Evolutionary conservation across 1,140 invertebrate species (phyloP), one percentile per base, ranked within the genome.

Genomic region (Drosophila sproati): DNA sequence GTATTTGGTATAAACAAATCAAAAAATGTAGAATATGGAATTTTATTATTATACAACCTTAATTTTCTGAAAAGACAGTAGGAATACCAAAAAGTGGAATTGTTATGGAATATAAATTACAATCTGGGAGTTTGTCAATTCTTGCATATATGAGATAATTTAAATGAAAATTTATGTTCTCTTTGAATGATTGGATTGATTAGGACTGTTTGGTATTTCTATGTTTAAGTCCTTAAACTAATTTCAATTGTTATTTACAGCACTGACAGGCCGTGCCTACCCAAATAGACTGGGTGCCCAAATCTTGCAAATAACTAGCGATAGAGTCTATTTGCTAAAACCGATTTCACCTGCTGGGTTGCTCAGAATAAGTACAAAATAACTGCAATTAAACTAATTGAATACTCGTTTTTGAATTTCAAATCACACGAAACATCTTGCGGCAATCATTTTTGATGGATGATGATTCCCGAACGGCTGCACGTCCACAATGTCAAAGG

Each of bases 361-460:
- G 31, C 20, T 28, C n/a, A 64, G 55, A 52, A n/a, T 45, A 12
- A 12, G 8, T n/a, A 31, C 47, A 63, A 62, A 73, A 50, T 69
- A 74, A 45, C 60, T 76, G 80, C 86, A 89, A 89, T 89, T 90
- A 89, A 89, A 85, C 85, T 89, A 89, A 89, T 89, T 89, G 86
- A 89, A 81, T 75, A 55, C 72, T 74, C 67, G 85, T 66, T 81
- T 85, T 80, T 89, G 80, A 89, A 89, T 81, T 89, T 78, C 61
- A 89, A 89, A 89, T 89, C 86, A 74, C 63, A 89, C 64, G 83
- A 76, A 85, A 85, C 80, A 89, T 89, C 85, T 89, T 89, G 85
- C 69, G 85, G 78, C 85, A 89, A 85, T 89, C 85, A 89, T 81
- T 89, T 83, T 83, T 89, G 85, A 89, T 89, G 85, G 85, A 89